Base-by-base conservation (phyloP, 2,888 invertebrate species). In the Pseudanteris insignis region DNA sequence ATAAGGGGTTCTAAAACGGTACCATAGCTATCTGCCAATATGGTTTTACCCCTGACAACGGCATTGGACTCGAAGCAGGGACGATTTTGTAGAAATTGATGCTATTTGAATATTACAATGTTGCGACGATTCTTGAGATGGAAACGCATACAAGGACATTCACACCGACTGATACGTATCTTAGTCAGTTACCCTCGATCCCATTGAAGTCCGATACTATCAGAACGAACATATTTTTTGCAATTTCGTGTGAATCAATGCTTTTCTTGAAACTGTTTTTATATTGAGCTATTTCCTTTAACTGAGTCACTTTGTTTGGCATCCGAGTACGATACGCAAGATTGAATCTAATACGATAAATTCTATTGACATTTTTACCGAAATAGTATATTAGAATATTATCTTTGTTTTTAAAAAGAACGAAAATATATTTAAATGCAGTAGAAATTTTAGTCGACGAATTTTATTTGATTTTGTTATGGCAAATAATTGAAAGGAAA, bases 1-100 rank as follows among this genome's bases (percentile, higher is more conserved):
- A 78, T 77, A 78, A 78, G 78, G 70, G 76, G 73, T 74, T 78
- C 76, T 78, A 77, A 77, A 77, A 76, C 72, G 75, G 71, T 70
- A 70, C 69, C 67, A 69, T 67, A 75, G 73, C 75, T 74, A 75
- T 75, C 74, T 73, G 75, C 75, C 76, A 77, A 78, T 78, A 77
- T 71, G 73, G 69, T 73, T 69, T 63, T 43, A 47, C 59, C 60
- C 60, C 53, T 69, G 53, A 54, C 68, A 66, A 47, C 40, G 60
- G 48, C 53, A 36, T 61, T 46, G 55, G 70, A 62, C 67, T 67
- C 69, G 74, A 71, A 71, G 66, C 18, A 57, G 67, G 63, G 69
- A 70, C 74, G 70, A 75, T 76, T 76, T 70, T 69, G 67, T 64
- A 75, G 73, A 68, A 76, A 77, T 77, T 75, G 75, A 77, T 74